Base-by-base conservation (phyloP, 2,797 vertebrate species). In the Eospalax fontanierii region DNA sequence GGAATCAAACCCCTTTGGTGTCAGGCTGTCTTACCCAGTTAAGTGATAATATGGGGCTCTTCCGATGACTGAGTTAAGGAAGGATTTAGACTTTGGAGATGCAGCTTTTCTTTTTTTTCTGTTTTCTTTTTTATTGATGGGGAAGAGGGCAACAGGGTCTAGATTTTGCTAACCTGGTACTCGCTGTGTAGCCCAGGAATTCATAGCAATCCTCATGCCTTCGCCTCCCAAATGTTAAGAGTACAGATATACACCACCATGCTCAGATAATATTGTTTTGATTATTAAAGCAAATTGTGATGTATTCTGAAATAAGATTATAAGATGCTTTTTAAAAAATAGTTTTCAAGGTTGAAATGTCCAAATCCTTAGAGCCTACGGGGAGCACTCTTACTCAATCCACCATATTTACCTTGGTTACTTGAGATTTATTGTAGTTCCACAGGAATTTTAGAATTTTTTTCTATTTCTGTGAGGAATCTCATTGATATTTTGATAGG, bases 1-100 rank as follows among this genome's bases (percentile, higher is more conserved):
- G 98, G 98, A 93, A 81, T 97, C 97, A 99, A 99, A 96, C 92
- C 98, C 75, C 75, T 97, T 35, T 96, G 98, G 40, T 97, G 98
- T 74, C 98, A 98, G 93, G 98, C 98, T 61, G 95, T 87, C 94
- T 99, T 96, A 97, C 97, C 96, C 98, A 96, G 98, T 99, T 99
- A 98, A 98, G 94, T 86, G 81, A 71, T 93, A 4, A 33, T 57
- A 6, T 35, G 26, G 61, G 66, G 22, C 87, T 89, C 59, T 91
- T 38, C 24, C 21, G 66, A 6, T 83, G 74, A 96, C 43, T 57
- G 61, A 87, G 70, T 76, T 24, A 76, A 76, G 19, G 43, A 28
- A 57, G 57, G 14, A 28, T 88, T 91, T 78, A 54, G 82, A 80
- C 11, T 38, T 70, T 30, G 15, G 30, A 82, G 38, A 82, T 43